phyloP scores from a whole-genome alignment of 1,140 invertebrate genomes.

The Drosophila cardini region DNA sequence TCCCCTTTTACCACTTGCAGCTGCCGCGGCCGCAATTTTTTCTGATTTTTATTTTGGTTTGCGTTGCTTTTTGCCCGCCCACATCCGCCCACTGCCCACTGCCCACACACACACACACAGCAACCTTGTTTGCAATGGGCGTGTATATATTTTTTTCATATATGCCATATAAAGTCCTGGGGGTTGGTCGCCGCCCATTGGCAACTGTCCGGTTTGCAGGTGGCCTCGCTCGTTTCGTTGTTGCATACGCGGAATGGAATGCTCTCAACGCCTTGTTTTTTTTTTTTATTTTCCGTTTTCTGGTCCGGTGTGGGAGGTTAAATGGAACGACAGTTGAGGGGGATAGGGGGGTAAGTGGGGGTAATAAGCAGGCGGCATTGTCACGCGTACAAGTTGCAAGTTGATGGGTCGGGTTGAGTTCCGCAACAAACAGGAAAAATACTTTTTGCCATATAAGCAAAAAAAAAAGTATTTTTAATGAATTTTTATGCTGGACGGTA shows the following conservation, averaged over 20 bases:
- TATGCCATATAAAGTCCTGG: constrained; percentile 55
- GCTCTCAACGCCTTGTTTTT: constrained; percentile 38
- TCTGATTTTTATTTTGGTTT: constrained; percentile 51
- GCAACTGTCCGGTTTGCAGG: constrained; percentile 80
- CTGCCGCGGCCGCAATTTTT: constrained; percentile 55
- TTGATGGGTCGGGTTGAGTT: constrained; percentile 35
- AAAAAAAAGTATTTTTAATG: constrained; percentile 76
- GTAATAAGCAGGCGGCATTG: constrained; percentile 72
- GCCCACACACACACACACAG: constrained; percentile 3
- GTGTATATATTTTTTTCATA: constrained; percentile 52
- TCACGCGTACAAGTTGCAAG: constrained; percentile 51
- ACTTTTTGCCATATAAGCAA: constrained; percentile 68
- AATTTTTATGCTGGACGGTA: constrained; percentile 61
- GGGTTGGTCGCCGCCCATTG: constrained; percentile 76
- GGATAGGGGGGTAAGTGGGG: not conserved
- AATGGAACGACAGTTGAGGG: not conserved
- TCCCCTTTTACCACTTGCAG: not conserved
- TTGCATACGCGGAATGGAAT: constrained; percentile 72
- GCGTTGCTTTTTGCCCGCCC: constrained; percentile 28
- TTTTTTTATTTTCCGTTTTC: constrained; percentile 39
- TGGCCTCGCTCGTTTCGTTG: constrained; percentile 59
- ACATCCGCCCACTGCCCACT: constrained; percentile 1
- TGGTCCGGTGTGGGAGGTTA: constrained; percentile 28
- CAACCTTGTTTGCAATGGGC: constrained; percentile 76
- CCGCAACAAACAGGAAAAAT: constrained; percentile 59